These are phyloP conservation scores for Sternarchorhynchus goeldii DNA, from an alignment of 2,797 vertebrate species.

Conservation along the genomic window DNA sequence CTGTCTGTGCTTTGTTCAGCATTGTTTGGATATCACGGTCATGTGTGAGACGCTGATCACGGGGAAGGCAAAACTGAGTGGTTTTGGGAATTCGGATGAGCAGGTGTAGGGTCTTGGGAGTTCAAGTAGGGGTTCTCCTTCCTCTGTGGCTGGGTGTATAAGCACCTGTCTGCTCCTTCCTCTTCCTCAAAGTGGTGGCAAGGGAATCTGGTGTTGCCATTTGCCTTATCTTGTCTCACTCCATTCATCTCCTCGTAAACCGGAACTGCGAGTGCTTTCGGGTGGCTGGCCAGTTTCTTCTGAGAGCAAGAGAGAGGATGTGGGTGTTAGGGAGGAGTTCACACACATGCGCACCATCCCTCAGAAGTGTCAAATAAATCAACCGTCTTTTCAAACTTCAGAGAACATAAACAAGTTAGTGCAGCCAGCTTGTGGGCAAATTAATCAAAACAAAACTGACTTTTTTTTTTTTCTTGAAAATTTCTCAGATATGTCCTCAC, in stretches of 20 bases:
- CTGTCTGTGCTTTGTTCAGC: not conserved
- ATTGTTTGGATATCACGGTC: not conserved
- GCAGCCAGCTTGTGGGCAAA: not conserved
- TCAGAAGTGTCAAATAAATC: conserved; percentile 23
- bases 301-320: conserved; percentile 39
- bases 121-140: conserved; percentile 67
- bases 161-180: not conserved
- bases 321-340: conserved; percentile 5
- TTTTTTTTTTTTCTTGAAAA: conserved; percentile 10
- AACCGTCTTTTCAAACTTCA: conserved; percentile 15
- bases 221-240: conserved; percentile 31
- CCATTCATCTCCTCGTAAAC: conserved; percentile 78
- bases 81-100: not conserved
- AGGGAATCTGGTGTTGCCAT: not conserved
- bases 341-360: not conserved
- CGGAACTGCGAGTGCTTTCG: conserved; percentile 47
- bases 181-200: rapidly evolving
- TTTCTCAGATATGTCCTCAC: not conserved
- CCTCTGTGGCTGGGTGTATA: conserved; percentile 51
- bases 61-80: not conserved
- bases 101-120: conserved; percentile 17
- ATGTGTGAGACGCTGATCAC: not conserved
- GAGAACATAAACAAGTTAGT: not conserved
- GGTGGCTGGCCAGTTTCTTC: conserved; percentile 45
- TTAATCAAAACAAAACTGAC: conserved; percentile 3